A percentile compares a stretch with the other conserved stretches of the same genome.
phyloP scores from a whole-genome alignment of 2,888 invertebrate species.

The Phaonia tiefii region DNA sequence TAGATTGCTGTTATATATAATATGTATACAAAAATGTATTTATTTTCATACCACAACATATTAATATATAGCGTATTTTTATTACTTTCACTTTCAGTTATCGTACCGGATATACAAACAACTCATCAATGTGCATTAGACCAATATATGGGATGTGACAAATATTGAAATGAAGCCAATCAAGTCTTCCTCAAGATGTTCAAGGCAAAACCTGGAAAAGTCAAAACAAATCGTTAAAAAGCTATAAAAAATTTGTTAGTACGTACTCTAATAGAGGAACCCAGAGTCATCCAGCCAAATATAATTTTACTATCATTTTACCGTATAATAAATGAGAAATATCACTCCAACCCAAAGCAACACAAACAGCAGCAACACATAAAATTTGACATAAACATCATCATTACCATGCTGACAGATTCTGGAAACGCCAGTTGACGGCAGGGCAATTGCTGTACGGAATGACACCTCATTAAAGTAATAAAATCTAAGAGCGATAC shows the following conservation, averaged over 20 bases:
- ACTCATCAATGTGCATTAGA: conserved; percentile 34
- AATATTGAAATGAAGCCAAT: conserved; percentile 9
- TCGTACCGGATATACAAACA: conserved; percentile 31
- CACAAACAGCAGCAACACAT: conserved; percentile 15
- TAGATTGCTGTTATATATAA: neutral
- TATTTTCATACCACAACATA: no score
- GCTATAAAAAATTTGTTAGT: conserved; percentile 72
- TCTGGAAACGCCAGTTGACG: conserved; percentile 17
- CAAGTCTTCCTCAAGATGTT: conserved; percentile 4
- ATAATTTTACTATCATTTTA: conserved; percentile 73
- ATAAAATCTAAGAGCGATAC: conserved; percentile 69
- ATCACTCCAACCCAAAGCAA: conserved; percentile 37
- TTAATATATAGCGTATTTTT: conserved; percentile 2
- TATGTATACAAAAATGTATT: neutral
- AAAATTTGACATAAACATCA: conserved; percentile 43
- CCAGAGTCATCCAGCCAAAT: conserved; percentile 67
- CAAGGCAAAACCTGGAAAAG: conserved; percentile 52
- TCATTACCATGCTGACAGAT: conserved; percentile 3
- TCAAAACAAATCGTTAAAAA: conserved; percentile 79
- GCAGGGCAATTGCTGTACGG: conserved; percentile 69
- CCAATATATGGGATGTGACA: conserved; percentile 4
- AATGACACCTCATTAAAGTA: conserved; percentile 77
- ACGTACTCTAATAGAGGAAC: conserved; percentile 65
- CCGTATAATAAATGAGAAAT: conserved; percentile 45
- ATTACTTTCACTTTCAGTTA: conserved; percentile 29